Base-by-base conservation (phyloP, 2,797 vertebrate species). In the Fringilla coelebs region DNA sequence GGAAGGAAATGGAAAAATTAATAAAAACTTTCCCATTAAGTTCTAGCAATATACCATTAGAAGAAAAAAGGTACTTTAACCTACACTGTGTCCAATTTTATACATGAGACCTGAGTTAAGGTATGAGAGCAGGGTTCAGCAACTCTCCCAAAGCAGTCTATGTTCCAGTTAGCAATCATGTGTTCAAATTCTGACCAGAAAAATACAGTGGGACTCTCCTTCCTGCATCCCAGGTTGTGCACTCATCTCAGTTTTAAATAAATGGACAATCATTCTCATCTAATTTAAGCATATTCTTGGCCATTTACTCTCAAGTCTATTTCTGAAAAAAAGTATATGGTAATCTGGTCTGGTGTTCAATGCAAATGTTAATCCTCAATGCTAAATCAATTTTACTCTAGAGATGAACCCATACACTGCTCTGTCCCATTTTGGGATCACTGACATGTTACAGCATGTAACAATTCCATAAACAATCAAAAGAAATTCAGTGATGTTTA, bases 351-450 rank as follows among this genome's bases (percentile, higher is more conserved):
- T 22, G 55, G 22, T 52, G 36, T 36, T 36, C 62, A 58, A 10
- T 5, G 31, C 12, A 72, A 72, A 41, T 14, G 1, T 52, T 26
- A 82, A 38, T 43, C 26, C 46, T 63, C 43, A 88, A 3, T 20
- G 41, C 29, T 31, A 76, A 73, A 77, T 12, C 13, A 46, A 20
- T 10, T 52, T 65, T 31, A 71, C 28, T 63, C 34, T 32, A 79
- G 20, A 34, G 32, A 61, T 0, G 0, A 20, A 71, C 26, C 21
- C 0, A 6, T 24, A 55, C 4, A 25, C 11, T 51, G 28, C 43
- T 54, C 10, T 38, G 38, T 32, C 36, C 43, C 31, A 26, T 70
- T 82, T 29, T 54, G n/a, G 55, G 22, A 85, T 38, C 63, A 70
- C 5, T 41, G 28, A 71, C 11, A 11, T 13, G 10, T 29, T 72